phyloP scores from a whole-genome alignment of 1,140 invertebrate species.

The Danaus melanippus region DNA sequence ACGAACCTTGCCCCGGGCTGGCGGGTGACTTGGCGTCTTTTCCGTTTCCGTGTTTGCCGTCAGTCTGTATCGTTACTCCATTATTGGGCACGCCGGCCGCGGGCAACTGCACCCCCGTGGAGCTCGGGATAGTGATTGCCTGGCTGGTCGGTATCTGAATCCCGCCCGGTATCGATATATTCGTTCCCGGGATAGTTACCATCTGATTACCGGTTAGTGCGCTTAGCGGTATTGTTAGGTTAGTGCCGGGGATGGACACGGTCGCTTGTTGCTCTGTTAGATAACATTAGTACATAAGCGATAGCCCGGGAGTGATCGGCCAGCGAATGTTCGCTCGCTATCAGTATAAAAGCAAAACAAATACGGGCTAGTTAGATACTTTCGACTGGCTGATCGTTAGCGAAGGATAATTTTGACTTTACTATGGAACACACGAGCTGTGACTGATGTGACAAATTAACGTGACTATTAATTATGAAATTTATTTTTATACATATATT shows the following conservation, averaged over 20 bases:
- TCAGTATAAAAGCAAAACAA: too few species aligned
- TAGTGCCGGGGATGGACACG: constrained; percentile 73
- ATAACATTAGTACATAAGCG: background rate
- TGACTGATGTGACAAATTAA: too few species aligned
- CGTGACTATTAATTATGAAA: too few species aligned
- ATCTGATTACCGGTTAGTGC: constrained; percentile 52
- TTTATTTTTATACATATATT: too few species aligned
- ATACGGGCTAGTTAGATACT: too few species aligned
- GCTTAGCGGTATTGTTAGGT: constrained; percentile 73
- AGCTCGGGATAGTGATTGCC: constrained; percentile 37
- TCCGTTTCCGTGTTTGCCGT: constrained; percentile 18
- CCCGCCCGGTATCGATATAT: constrained; percentile 68
- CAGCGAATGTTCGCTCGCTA: too few species aligned
- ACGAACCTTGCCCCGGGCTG: constrained; percentile 45
- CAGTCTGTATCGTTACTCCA: constrained; percentile 14
- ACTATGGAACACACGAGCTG: too few species aligned
- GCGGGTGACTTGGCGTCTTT: constrained; percentile 33
- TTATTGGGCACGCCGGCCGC: constrained; percentile 25
- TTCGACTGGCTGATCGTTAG: too few species aligned
- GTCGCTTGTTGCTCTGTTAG: constrained; percentile 70
- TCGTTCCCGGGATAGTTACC: constrained; percentile 68
- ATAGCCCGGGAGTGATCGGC: too few species aligned
- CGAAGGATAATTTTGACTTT: too few species aligned
- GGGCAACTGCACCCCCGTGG: constrained; percentile 28
- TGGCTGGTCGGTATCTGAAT: constrained; percentile 47